A percentile compares a stretch with the other conserved stretches of the same genome.
Evolutionary conservation across 2,113 vertebrate genomes (phyloP).

Genomic region (Pygathrix nemaeus): DNA sequence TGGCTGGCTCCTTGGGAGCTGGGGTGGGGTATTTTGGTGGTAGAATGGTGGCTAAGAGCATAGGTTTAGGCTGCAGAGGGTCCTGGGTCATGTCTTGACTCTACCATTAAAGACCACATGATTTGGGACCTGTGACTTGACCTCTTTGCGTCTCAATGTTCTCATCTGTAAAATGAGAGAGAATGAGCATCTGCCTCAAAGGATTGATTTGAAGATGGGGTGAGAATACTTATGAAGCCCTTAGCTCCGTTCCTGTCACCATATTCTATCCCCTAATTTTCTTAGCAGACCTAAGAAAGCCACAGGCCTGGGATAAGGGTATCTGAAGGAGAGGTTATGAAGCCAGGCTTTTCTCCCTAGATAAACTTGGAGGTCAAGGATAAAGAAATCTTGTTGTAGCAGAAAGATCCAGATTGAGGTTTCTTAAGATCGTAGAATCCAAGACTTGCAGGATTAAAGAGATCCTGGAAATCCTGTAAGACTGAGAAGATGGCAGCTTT

Average conservation of each 20-base stretch:
- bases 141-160: background rate
- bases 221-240: background rate
- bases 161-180: background rate
- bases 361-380: background rate
- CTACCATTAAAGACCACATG: background rate
- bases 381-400: background rate
- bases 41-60: background rate
- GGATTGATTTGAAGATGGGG: background rate
- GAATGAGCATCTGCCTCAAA: background rate
- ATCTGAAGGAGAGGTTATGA: background rate
- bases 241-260: background rate
- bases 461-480: background rate
- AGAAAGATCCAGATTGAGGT: background rate
- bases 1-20: background rate
- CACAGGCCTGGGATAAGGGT: background rate
- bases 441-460: background rate
- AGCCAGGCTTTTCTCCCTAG: background rate
- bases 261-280: background rate
- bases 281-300: background rate
- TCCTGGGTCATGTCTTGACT: background rate
- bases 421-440: background rate
- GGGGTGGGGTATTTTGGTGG: background rate
- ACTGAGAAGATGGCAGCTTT: background rate
- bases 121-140: background rate
- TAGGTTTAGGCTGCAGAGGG: background rate